Evolutionary conservation across 37 sponge, comb jelly and placozoan species (phyloP).

Genomic region (Diacarnus erythraeanus): DNA sequence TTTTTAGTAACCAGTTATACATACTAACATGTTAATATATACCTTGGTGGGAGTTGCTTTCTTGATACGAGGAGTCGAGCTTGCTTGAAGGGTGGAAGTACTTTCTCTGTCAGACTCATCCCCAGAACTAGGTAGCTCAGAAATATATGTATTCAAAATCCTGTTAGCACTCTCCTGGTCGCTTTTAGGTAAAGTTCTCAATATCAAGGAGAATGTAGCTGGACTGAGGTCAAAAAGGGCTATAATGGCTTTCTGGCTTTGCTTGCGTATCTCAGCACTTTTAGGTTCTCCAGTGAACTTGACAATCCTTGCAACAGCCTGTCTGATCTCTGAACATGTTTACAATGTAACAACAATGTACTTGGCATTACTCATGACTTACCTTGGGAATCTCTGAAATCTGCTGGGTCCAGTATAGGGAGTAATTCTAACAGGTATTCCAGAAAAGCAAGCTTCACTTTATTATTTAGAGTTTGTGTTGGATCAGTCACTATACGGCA

Average conservation of each 20-base stretch:
- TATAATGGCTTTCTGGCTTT: conserved; percentile 46
- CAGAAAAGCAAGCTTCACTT: conserved; percentile 78
- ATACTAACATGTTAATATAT: neutral
- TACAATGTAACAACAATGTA: neutral
- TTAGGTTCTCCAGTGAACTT: conserved; percentile 69
- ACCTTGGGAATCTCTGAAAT: conserved; percentile 64
- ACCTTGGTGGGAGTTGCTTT: neutral
- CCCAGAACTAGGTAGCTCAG: conserved; percentile 30
- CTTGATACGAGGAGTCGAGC: neutral
- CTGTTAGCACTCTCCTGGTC: conserved; percentile 67
- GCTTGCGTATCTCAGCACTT: conserved; percentile 68
- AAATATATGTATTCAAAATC: conserved; percentile 56
- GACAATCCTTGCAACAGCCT: conserved; percentile 60
- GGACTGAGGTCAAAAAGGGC: conserved; percentile 75
- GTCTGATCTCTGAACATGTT: conserved; percentile 54
- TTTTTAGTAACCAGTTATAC: neutral
- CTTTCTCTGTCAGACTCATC: conserved; percentile 25
- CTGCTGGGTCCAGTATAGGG: conserved; percentile 60
- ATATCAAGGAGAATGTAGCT: conserved; percentile 58
- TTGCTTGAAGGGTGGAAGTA: neutral
- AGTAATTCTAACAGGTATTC: conserved; percentile 70
- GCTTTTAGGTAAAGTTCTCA: conserved; percentile 45
- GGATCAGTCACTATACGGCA: conserved; percentile 75
- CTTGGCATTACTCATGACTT: too few species aligned
- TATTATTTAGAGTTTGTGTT: conserved; percentile 77